Evolutionary conservation across 2,113 vertebrate species (phyloP).

Genomic region (Donacobius atricapilla): DNA sequence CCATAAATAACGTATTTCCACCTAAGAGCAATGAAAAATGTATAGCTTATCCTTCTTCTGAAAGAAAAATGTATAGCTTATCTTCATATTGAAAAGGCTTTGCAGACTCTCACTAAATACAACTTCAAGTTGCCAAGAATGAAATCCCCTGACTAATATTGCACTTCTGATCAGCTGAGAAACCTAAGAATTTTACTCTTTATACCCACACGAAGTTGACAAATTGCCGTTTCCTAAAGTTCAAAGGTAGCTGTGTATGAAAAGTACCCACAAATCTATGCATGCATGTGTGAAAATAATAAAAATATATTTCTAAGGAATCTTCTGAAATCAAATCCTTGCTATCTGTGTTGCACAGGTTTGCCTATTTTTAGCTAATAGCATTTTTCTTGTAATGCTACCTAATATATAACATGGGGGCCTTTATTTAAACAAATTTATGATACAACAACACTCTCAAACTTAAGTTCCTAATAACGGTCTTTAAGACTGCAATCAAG

Average conservation of each 20-base stretch:
- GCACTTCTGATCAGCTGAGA: background rate
- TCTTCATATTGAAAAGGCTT: background rate
- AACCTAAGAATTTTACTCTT: background rate
- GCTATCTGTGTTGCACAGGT: background rate
- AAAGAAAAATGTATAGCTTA: background rate
- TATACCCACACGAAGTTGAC: background rate
- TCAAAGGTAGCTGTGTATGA: background rate
- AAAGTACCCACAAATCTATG: background rate
- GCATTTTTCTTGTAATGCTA: background rate
- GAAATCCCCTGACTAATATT: background rate
- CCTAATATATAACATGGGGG: background rate
- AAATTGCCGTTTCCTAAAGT: background rate
- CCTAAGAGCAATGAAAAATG: conserved; percentile 71
- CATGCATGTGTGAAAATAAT: background rate
- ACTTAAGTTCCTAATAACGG: background rate
- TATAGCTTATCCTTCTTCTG: background rate
- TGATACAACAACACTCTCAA: background rate
- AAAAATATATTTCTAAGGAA: background rate
- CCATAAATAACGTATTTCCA: conserved; percentile 87
- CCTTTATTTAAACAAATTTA: background rate
- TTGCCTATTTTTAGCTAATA: background rate
- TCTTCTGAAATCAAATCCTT: background rate
- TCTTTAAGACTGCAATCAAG: background rate
- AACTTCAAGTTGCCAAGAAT: background rate
- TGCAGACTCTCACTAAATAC: background rate